These are phyloP conservation scores for Seira musarum DNA, from an alignment of 2,888 invertebrate genomes.

Conservation along the genomic window DNA sequence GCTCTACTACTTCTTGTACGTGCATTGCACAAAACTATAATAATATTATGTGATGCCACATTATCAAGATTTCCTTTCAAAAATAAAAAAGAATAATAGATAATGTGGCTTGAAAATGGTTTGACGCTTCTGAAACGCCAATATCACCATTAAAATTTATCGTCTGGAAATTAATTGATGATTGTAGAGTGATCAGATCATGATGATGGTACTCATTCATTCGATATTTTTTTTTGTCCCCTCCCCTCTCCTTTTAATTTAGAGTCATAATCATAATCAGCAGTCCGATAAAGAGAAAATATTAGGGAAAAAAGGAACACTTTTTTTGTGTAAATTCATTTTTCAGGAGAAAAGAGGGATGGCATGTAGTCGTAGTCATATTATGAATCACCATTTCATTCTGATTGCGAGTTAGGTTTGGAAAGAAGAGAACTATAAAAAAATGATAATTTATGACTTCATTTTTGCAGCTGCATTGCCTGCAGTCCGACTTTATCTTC, in stretches of 20 bases:
- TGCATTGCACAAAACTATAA: no score
- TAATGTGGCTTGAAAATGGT: not conserved
- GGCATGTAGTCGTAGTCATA: no score
- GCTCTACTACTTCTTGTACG: no score
- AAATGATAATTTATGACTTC: conserved; percentile 55
- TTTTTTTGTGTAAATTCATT: conserved; percentile 4
- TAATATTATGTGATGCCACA: not conserved
- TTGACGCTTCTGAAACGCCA: conserved; percentile 41
- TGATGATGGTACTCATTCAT: not conserved
- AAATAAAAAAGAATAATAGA: no score
- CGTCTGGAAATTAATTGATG: conserved; percentile 62
- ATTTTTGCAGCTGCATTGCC: conserved; percentile 41
- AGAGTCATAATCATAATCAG: conserved; percentile 55
- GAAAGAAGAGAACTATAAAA: conserved; percentile 38
- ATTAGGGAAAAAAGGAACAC: not conserved
- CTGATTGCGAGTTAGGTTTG: not conserved
- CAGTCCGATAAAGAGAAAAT: not conserved
- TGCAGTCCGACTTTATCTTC: not conserved
- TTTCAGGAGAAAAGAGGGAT: conserved; percentile 23
- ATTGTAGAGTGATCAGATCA: conserved; percentile 17
- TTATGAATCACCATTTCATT: not conserved
- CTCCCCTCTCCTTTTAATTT: conserved; percentile 40
- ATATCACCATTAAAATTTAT: conserved; percentile 59
- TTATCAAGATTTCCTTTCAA: not conserved
- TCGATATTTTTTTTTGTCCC: not conserved